A percentile compares a stretch with the other conserved stretches of the same genome.
These are phyloP conservation scores for Megathymus violae DNA, from an alignment of 1,140 invertebrate genomes.

Conservation along the genomic window DNA sequence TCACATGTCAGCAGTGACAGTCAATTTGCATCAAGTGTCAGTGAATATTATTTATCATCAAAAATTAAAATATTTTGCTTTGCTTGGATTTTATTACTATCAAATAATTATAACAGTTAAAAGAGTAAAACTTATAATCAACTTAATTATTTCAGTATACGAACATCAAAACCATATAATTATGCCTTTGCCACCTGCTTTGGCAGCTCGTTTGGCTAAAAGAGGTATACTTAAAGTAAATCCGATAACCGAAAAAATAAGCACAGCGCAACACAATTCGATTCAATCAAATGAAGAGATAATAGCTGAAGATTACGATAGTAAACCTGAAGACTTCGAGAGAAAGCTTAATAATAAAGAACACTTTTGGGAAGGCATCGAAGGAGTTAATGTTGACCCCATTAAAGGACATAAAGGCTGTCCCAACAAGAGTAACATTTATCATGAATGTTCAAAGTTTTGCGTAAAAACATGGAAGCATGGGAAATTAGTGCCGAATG, in stretches of 20 bases:
- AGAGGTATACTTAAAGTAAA: constrained; percentile 88
- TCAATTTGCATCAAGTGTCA: no score
- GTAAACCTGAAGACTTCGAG: constrained; percentile 61
- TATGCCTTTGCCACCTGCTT: constrained; percentile 94
- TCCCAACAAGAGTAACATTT: constrained; percentile 98
- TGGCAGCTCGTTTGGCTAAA: constrained; percentile 93
- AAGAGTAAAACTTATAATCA: no score
- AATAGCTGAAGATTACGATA: constrained; percentile 94
- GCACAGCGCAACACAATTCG: constrained; percentile 66
- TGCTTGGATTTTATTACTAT: no score
- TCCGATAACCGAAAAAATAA: constrained; percentile 38
- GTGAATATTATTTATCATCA: no score
- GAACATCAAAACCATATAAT: background rate
- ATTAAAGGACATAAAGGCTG: constrained; percentile 90
- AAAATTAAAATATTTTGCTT: no score
- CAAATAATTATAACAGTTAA: no score
- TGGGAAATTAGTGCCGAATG: constrained; percentile 88
- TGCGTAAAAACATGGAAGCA: constrained; percentile 95
- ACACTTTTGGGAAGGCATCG: constrained; percentile 80
- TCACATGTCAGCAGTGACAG: no score
- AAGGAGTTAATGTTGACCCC: constrained; percentile 84
- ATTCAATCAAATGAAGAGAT: constrained; percentile 90
- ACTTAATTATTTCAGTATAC: no score
- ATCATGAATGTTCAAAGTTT: constrained; percentile 95
- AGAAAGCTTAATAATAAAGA: constrained; percentile 54